Conservation (phyloP, 2,797 vertebrate species). For the Lateolabrax maculatus region DNA sequence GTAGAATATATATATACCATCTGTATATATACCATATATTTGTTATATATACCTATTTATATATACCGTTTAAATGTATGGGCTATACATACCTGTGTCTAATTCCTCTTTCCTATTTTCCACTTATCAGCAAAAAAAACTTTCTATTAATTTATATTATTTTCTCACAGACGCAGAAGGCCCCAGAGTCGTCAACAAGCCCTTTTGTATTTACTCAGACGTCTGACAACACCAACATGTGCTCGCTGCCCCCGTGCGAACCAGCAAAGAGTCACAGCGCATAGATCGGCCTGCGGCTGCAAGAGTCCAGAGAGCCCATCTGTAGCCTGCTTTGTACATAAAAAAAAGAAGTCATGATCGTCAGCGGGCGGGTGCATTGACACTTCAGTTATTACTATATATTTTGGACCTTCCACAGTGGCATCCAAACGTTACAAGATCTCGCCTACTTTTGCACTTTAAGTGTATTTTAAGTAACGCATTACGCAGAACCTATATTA, state of each 20-base stretch:
- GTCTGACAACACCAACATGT: conserved; percentile 68
- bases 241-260: conserved; percentile 51
- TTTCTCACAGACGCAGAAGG: no score
- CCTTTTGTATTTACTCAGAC: conserved; percentile 72
- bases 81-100: neutral
- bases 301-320: neutral
- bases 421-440: no score
- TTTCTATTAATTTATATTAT: no score
- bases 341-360: no score
- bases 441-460: neutral
- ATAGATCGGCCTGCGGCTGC: conserved; percentile 22
- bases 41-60: neutral
- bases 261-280: conserved; percentile 24
- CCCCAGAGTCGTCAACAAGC: no score
- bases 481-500: no score
- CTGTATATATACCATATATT: neutral
- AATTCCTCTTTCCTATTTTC: neutral
- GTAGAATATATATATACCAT: no score
- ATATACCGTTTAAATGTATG: neutral
- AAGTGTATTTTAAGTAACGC: no score
- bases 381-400: no score
- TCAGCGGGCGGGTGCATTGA: no score
- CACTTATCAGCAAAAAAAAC: neutral
- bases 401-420: neutral
- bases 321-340: no score